Evolutionary conservation across 2,888 invertebrate genomes (phyloP), one percentile per base, ranked within the genome.

Genomic region (Andrena hattorfiana): DNA sequence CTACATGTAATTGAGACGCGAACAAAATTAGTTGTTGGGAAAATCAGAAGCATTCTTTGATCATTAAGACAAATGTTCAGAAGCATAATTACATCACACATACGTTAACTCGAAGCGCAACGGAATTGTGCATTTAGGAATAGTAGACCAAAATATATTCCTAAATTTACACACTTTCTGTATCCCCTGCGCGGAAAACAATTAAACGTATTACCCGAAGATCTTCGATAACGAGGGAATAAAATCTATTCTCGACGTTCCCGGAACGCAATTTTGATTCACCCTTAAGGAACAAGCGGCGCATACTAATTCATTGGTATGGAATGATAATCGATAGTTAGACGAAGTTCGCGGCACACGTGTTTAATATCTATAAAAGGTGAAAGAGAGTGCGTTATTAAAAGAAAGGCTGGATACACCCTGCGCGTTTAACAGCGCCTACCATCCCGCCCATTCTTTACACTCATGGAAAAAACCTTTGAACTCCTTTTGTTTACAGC

Each of bases 271-370:
- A 70, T 82, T 81, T 83, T 69, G 70, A 76, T 35, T 62, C 77
- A 72, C 70, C 73, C 84, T 80, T 80, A 60, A 54, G 23, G 60
- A 83, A 48, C 82, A 64, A 76, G 26, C 76, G 42, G 68, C 60
- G 72, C 83, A 73, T 83, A 72, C 56, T 77, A 81, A 83, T 74
- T 56, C 56, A 73, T 74, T 49, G 60, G 70, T 73, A 70, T 71
- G 71, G 63, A 75, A 49, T 68, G 63, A 70, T 73, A 63, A 75
- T 81, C 81, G 59, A 83, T 83, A 72, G 81, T 64, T 71, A 49
- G 51, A 77, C 69, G 73, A 81, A 73, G 68, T 76, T 81, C 56
- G 48, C 74, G 70, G 23, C 54, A 30, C 75, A 49, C 56, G 70
- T 64, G 60, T 26, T 51, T 26, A 13, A 42, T 60, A 48, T 35